Evolutionary conservation across 2,797 vertebrate genomes (phyloP), one percentile per base, ranked within the genome.

Genomic region (Catamblyrhynchus diadema): DNA sequence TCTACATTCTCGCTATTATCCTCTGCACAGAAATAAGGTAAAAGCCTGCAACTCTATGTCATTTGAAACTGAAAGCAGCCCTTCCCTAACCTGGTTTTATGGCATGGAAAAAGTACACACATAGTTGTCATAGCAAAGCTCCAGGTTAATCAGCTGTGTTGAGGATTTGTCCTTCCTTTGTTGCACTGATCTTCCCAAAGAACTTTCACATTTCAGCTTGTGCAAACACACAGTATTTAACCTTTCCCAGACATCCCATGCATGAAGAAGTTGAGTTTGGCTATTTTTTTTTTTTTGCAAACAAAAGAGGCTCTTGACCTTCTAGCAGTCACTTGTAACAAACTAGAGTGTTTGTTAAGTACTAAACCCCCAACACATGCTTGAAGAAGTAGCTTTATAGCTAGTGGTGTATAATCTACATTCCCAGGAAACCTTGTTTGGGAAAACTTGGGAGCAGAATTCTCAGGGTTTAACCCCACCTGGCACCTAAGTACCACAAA

Each of bases 391-490:
- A 39, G 7, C 21, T 22, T 67, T 74, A 18, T 11, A 30, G 3
- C 24, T 77, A 6, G 8, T 32, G 7, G 2, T 51, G 12, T 11
- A 32, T 0, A 0, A 27, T 12, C 23, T 56, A 50, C 6, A 0
- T 4, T 57, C 13, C 20, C 33, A 85, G 32, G 3, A 80, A 85
- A n/a, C 2, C 15, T 45, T 20, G 18, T n/a, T 2, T 27, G 12
- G 37, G 7, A 44, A 92, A 66, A 51, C 12, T 12, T 23, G 27
- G n/a, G 45, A 62, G 12, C 4, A 56, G 22, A 20, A 53, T 39
- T 53, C 14, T 73, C n/a, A 30, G 18, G 14, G 10, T 65, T 78
- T 51, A 47, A 65, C 22, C 15, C 30, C 37, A 32, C 57, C 0
- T 23, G 8, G 10, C 28, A 33, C 17, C 12, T 10, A 23, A 89